phyloP scores from a whole-genome alignment of 2,113 vertebrate species.

The Myodes glareolus region DNA sequence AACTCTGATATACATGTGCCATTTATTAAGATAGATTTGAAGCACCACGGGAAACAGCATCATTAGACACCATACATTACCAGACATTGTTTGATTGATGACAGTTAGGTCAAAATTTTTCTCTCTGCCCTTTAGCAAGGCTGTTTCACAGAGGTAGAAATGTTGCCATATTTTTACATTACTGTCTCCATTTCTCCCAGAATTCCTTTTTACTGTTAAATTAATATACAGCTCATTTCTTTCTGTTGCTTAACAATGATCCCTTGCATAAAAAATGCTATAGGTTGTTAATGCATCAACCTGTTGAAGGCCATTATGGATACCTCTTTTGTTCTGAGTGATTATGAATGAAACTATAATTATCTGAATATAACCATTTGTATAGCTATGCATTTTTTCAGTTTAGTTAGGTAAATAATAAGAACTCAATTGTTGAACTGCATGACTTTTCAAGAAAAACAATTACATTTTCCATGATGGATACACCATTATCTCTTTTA shows the following conservation, averaged over 20 bases:
- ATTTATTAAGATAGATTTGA: neutral
- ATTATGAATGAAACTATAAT: neutral
- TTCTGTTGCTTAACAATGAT: constrained; percentile 5
- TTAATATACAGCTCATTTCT: neutral
- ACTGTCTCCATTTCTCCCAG: neutral
- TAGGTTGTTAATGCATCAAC: neutral
- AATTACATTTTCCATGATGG: neutral
- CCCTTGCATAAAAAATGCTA: neutral
- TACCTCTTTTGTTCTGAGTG: neutral
- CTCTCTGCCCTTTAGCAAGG: neutral
- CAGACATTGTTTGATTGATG: neutral
- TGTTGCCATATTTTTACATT: neutral
- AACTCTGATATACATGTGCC: neutral
- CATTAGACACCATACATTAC: neutral
- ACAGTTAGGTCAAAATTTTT: neutral
- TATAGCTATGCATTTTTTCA: neutral
- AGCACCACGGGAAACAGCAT: neutral
- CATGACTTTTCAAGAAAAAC: neutral
- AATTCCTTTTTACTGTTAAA: neutral
- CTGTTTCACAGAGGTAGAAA: neutral
- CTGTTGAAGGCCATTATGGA: neutral
- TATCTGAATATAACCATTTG: neutral
- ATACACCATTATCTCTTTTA: neutral
- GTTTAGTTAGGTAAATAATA: neutral
- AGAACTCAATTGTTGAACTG: neutral